Conservation (phyloP, 1,140 invertebrate genomes). For the Lineus longissimus region DNA sequence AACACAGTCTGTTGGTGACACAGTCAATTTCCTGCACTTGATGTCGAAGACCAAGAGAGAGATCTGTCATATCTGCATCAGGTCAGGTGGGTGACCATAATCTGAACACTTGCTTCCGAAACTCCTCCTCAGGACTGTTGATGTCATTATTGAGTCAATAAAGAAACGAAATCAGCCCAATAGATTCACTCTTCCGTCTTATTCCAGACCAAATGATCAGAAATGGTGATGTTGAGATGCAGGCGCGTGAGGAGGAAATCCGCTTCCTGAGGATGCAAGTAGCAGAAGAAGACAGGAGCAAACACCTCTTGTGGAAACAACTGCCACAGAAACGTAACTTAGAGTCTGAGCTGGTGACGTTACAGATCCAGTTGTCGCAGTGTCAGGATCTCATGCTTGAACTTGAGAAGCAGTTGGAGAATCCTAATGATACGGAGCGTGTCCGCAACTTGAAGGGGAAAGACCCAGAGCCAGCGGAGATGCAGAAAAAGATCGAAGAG, state of each 20-base stretch:
- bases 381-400: conserved; percentile 52
- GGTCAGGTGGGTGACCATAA: too few species aligned
- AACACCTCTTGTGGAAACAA: conserved; percentile 38
- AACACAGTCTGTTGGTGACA: too few species aligned
- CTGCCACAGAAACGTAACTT: conserved; percentile 42
- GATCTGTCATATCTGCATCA: too few species aligned
- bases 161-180: too few species aligned
- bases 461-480: conserved; percentile 42
- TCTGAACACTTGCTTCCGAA: too few species aligned
- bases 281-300: conserved; percentile 40
- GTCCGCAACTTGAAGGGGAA: conserved; percentile 46
- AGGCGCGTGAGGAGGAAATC: conserved; percentile 49
- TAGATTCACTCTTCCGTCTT: not conserved
- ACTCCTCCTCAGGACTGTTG: too few species aligned
- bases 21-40: too few species aligned
- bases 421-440: conserved; percentile 46
- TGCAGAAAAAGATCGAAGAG: conserved; percentile 50
- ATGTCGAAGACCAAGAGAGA: too few species aligned
- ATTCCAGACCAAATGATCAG: conserved; percentile 49
- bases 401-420: conserved; percentile 49
- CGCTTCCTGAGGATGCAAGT: conserved; percentile 46
- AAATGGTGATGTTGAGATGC: conserved; percentile 50
- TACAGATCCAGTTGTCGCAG: conserved; percentile 50
- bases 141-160: too few species aligned
- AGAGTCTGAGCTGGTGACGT: conserved; percentile 44